Evolutionary conservation across 2,797 vertebrate species (phyloP).

Genomic region (Sebastes miniatus): DNA sequence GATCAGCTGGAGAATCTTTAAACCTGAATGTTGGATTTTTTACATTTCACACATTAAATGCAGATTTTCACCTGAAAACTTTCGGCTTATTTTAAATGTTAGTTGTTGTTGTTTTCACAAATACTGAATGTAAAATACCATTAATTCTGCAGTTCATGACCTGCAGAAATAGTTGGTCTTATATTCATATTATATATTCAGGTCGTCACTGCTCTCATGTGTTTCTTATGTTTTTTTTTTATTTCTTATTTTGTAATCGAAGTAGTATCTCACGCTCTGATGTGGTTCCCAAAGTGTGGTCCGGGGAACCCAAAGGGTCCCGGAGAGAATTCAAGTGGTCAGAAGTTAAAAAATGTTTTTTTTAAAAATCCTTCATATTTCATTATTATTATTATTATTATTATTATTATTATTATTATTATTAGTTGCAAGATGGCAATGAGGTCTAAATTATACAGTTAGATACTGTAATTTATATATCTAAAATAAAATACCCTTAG

Average conservation of each 20-base stretch:
- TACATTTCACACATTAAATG: not conserved
- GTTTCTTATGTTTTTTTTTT: not conserved
- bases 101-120: not conserved
- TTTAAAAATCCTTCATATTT: not conserved
- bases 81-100: not conserved
- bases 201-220: not conserved
- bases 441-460: not conserved
- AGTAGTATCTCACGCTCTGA: not conserved
- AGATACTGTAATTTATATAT: not conserved
- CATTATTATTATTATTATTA: not conserved
- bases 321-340: not conserved
- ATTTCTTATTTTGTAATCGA: not conserved
- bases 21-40: not conserved
- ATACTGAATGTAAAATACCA: not conserved
- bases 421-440: not conserved
- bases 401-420: not conserved
- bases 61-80: not conserved
- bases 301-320: not conserved
- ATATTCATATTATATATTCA: not conserved
- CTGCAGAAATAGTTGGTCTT: not conserved
- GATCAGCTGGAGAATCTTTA: not conserved
- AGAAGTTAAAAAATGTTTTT: not conserved
- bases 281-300: not conserved
- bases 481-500: too few relatives aligned
- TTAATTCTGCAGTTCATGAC: not conserved